These are phyloP conservation scores for Leptopilina drosophilae DNA, from an alignment of 2,888 invertebrate species.

Conservation along the genomic window DNA sequence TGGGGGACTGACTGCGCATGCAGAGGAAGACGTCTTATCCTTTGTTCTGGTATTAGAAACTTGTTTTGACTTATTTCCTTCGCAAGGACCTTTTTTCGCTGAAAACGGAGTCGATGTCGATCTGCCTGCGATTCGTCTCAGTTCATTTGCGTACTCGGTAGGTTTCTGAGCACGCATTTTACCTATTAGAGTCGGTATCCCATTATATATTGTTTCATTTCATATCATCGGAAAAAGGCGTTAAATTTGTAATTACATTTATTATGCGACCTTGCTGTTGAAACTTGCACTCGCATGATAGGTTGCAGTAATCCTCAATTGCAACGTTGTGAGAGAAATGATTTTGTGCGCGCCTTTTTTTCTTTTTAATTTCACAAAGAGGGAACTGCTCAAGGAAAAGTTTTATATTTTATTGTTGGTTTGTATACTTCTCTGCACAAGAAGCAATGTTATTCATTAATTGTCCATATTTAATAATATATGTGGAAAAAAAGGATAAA, in stretches of 20 bases:
- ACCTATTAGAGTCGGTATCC: conserved; percentile 17
- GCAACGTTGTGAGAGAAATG: conserved; percentile 11
- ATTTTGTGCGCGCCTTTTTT: background rate
- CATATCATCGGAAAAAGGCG: conserved; percentile 50
- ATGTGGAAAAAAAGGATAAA: background rate
- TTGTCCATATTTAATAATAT: background rate
- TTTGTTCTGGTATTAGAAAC: conserved; percentile 7
- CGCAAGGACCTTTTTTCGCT: conserved; percentile 1
- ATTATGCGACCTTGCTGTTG: conserved; percentile 40
- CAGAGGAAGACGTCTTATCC: conserved; percentile 42
- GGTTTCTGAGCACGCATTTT: background rate
- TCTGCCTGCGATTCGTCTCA: conserved; percentile 60
- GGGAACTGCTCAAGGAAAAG: background rate
- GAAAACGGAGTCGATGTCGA: conserved; percentile 58
- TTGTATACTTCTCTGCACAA: background rate
- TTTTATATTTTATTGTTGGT: background rate
- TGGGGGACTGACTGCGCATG: conserved; percentile 22
- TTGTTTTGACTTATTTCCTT: conserved; percentile 3
- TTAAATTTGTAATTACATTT: conserved; percentile 62
- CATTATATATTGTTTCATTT: conserved; percentile 42
- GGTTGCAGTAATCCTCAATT: conserved; percentile 48
- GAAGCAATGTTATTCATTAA: background rate
- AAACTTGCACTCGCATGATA: conserved; percentile 12
- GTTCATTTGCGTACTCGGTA: conserved; percentile 60
- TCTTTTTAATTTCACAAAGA: background rate